phyloP scores from a whole-genome alignment of 1,140 invertebrate species.

The Pissodes strobi region DNA sequence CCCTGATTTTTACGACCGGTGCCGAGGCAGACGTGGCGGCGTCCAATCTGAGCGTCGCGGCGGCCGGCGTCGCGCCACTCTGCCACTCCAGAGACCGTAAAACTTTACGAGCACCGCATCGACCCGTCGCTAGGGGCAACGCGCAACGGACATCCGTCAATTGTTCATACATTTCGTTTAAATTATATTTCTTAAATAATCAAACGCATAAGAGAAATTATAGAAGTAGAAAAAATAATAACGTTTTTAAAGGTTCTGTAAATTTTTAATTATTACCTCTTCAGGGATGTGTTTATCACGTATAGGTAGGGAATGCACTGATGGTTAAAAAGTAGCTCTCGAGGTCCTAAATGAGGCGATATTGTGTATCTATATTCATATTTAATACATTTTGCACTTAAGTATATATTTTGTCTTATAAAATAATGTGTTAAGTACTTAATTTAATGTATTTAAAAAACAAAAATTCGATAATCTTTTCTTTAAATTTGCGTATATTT shows the following conservation, averaged over 20 bases:
- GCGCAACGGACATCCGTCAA: conserved; percentile 43
- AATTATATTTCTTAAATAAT: background rate
- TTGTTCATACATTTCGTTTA: conserved; percentile 8
- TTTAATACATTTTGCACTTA: too few species aligned
- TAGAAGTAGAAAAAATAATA: background rate
- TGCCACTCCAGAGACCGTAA: conserved; percentile 53
- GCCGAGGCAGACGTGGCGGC: conserved; percentile 49
- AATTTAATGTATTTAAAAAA: too few species aligned
- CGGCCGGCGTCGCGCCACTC: conserved; percentile 49
- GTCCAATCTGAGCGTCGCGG: conserved; percentile 44
- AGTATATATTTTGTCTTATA: too few species aligned
- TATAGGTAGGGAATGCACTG: too few species aligned
- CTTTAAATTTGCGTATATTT: too few species aligned
- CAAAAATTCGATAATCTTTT: too few species aligned
- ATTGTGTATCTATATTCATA: too few species aligned
- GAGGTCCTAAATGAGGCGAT: too few species aligned
- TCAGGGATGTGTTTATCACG: too few species aligned
- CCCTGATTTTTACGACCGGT: conserved; percentile 51
- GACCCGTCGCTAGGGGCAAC: conserved; percentile 54
- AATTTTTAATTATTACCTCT: background rate
- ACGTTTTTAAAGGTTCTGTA: background rate
- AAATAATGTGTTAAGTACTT: too few species aligned
- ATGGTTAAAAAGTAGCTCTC: too few species aligned
- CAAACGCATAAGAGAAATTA: background rate
- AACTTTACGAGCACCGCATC: conserved; percentile 57